Base-by-base conservation (phyloP, 2,888 invertebrate species). In the Margaritifera margaritifera region DNA sequence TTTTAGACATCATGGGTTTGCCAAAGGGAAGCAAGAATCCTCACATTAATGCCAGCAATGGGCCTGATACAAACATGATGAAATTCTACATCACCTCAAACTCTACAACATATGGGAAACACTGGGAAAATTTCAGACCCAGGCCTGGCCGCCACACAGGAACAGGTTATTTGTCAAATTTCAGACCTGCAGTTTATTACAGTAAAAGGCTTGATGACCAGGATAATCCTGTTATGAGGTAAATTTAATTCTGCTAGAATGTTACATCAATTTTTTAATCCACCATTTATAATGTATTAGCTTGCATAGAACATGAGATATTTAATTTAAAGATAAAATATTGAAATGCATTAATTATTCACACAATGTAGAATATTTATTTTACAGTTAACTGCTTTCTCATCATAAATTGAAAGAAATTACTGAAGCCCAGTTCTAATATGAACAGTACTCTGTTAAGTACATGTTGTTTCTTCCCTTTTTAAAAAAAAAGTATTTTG, bases 161-260 rank as follows among this genome's bases (percentile, higher is more conserved):
- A 8, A 89, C 89, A 52, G 90, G 90, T 15, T 90, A 87, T 65
- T 71, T 85, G 57, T 85, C 89, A 52, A 90, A 90, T 76, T 87
- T 89, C 67, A 75, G 90, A 57, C 89, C 89, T 51, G 86, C 82
- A 50, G 87, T 90, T 4, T 89, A 87, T 67, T 90, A 90, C 73
- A 87, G 82, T 69, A 79, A 79, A 67, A 79, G 85, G 60, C 73
- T 89, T 19, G 90, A 89, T 80, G 82, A 85, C 62, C 73, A 86
- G n/a, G 90, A 90, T 72, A 89, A 90, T 74, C 89, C 89, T 22
- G 80, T 80, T 51, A 81, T 90, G 83, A 87, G 86, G 88, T 89
- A 79, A 15, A 42, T 15, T 15, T 42, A 42, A 42, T 15, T 15
- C 42, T 42, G 42, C 42, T 42, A 42, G 8, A n/a, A n/a, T n/a